Base-by-base conservation (phyloP, 2,797 vertebrate species). In the Pitangus sulphuratus region DNA sequence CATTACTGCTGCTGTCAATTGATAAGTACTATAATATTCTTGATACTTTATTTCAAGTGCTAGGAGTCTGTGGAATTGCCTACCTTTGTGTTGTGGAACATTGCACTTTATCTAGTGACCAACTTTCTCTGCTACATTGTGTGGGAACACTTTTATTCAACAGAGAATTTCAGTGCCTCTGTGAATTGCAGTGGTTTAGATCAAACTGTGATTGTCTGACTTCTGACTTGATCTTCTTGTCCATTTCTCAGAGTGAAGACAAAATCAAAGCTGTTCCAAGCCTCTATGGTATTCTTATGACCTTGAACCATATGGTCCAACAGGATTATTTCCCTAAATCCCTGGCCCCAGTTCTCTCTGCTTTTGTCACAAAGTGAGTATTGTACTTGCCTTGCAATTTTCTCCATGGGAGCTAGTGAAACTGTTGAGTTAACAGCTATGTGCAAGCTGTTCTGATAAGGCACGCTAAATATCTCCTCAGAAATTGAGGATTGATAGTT, bases 281-380 rank as follows among this genome's bases (percentile, higher is more conserved):
- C 68, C 98, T 99, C 51, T 98, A 98, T 1, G 99, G 99, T n/a
- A 99, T 99, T 92, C 98, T 99, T 76, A 98, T 99, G 92, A 98
- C 98, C 9, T 91, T 99, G 97, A 99, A 99, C 94, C 99, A 99
- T 53, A 93, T 99, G 12, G 99, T 99, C 37, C 98, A 98, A 56
- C 99, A 99, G 97, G 98, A 98, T 94, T 99, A 99, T 95, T 99
- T 99, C 96, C 99, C 99, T 37, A 98, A 98, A 97, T 98, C 99
- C 47, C 98, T 98, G 30, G 97, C 98, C 14, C 98, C 98, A 8
- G 98, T 99, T 92, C 98, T 99, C 81, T 96, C 98, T 22, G 99
- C 98, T 24, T 99, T 99, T 95, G 64, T 98, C 89, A 98, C 98
- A 95, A 98, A 98, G 99, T 99, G 98, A 99, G 99, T 98, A 88